Evolutionary conservation across 2,797 vertebrate species (phyloP).

Genomic region (Linurgus olivaceus): DNA sequence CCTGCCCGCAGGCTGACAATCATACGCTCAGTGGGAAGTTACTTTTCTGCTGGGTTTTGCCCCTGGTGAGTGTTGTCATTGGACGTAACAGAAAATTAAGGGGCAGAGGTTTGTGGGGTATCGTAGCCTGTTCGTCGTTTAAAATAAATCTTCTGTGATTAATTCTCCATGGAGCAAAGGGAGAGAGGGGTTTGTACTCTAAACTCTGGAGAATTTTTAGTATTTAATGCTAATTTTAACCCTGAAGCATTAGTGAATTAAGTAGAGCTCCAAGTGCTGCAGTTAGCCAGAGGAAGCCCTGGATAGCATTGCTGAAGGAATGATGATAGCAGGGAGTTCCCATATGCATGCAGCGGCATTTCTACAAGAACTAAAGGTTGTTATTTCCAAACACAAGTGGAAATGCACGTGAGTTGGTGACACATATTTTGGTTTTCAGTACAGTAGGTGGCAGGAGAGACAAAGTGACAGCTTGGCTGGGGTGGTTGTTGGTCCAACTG

Average conservation of each 20-base stretch:
- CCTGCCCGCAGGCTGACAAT: neutral
- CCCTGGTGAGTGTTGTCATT: neutral
- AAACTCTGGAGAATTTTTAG: neutral
- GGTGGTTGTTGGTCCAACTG: neutral
- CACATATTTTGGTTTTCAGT: conserved; percentile 13
- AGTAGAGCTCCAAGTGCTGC: neutral
- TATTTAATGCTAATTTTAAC: conserved; percentile 9
- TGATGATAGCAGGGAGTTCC: neutral
- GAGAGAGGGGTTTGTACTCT: neutral
- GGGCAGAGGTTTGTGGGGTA: neutral
- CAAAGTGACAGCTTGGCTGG: neutral
- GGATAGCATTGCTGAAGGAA: neutral
- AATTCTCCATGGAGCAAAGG: neutral
- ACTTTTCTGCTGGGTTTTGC: conserved; percentile 34
- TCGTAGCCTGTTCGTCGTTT: neutral
- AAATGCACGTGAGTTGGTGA: accelerated
- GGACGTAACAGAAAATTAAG: neutral
- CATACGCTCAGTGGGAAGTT: neutral
- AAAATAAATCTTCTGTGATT: neutral
- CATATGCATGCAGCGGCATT: neutral
- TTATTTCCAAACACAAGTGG: neutral
- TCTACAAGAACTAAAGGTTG: neutral
- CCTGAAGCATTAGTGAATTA: neutral
- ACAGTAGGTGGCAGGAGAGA: conserved; percentile 23
- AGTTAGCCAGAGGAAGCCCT: neutral